Evolutionary conservation across 2,113 vertebrate genomes (phyloP), one percentile per base, ranked within the genome.

Genomic region (Passer domesticus): DNA sequence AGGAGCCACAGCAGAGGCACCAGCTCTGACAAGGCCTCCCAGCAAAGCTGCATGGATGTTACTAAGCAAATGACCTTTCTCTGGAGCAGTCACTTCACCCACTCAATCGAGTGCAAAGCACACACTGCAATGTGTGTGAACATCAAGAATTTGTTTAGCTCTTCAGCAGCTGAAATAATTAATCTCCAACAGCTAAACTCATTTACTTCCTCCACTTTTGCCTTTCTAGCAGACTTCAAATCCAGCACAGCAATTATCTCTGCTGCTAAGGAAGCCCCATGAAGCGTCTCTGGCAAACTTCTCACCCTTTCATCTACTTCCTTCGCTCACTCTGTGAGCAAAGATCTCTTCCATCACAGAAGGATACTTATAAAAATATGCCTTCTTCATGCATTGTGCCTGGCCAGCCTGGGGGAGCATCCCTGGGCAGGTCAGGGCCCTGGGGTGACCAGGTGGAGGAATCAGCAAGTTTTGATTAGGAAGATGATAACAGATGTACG

Each of bases 141-240:
- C 47, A 72, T 50, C 35, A 13, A 58, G 47, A 93, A 79, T 55
- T 58, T 52, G 23, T 52, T 74, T 43, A 15, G 27, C 35, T 88
- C 55, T 55, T 88, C 43, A 47, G 76, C 69, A 89, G 56, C 80
- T 39, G 20, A 96, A 91, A 94, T 94, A 89, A 96, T 96, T 94
- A 83, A 94, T 56, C 76, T 84, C 90, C 68, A 73, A 33, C 49
- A 53, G 46, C 64, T 88, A 43, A 91, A 87, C 87, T 78, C n/a
- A 30, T 41, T 84, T 70, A 18, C 21, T 93, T 84, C 47, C 25
- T 50, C 46, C 60, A 43, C 59, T 44, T 86, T 75, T 86, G 68
- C 74, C 81, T 92, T 87, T 81, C 75, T 70, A 76, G 35, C 86
- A 56, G 70, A 37, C 44, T 82, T 44, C 47, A 68, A 83, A 86